Base-by-base conservation (phyloP, 2,888 invertebrate genomes). In the Drosophila paracracens region DNA sequence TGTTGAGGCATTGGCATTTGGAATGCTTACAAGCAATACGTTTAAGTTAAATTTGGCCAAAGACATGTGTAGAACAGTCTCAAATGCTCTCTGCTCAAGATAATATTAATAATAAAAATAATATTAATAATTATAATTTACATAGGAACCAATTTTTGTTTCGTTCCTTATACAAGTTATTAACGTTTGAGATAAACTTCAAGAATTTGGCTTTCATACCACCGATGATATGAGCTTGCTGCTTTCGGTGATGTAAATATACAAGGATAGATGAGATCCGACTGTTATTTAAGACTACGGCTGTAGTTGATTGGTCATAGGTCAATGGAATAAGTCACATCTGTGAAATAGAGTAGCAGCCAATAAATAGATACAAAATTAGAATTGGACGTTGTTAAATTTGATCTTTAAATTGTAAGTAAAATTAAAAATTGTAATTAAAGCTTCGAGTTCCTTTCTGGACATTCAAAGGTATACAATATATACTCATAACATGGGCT, bases 1-100 rank as follows among this genome's bases (percentile, higher is more conserved):
- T 57, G 52, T 66, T 62, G 40, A 52, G 40, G 11, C 43, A 70
- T 63, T 71, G 46, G 21, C 46, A 46, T 25, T 46, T 27, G 18
- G 29, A n/a, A 36, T 16, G 29, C 29, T 4, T 46, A 16, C 21
- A 46, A 25, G 21, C n/a, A 50, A 35, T 16, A 13, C 13, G 8
- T n/a, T n/a, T 8, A 25, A 46, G 16, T 13, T 46, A 5, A 29
- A 29, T 21, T 25, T 54, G 50, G 27, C 18, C 8, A 27, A 25
- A 53, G 16, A 16, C 35, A 46, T 13, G 2, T 46, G 21, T 7
- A 10, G 43, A 46, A 46, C 21, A 46, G 21, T 46, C 43, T 21
- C 43, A 13, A 6, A 21, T 7, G n/a, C 13, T 13, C 43, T 7
- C 1, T 43, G 43, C 21, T 43, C 21, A 21, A 13, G 2, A 38